Evolutionary conservation across 2,888 invertebrate species (phyloP).

Genomic region (Timema podura): DNA sequence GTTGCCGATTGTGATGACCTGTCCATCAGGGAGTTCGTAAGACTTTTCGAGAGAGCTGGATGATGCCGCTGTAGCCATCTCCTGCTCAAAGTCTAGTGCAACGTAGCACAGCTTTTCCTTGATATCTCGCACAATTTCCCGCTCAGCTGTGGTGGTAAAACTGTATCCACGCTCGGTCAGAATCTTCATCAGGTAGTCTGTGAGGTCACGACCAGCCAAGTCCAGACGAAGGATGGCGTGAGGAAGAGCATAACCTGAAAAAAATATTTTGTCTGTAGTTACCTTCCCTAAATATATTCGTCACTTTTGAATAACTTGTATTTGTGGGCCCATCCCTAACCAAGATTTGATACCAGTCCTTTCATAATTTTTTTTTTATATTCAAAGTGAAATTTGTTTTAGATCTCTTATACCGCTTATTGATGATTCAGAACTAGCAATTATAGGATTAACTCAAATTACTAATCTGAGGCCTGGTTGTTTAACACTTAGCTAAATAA

Average conservation of each 20-base stretch:
- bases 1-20: conserved; percentile 86
- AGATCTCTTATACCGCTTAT: too few relatives aligned
- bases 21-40: conserved; percentile 89
- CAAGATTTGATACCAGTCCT: too few relatives aligned
- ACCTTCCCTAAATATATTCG: neutral
- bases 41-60: conserved; percentile 91
- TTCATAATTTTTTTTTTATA: too few relatives aligned
- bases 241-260: conserved; percentile 75
- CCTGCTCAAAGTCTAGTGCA: conserved; percentile 87
- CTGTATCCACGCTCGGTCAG: conserved; percentile 87
- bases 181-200: conserved; percentile 92
- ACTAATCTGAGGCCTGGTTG: too few relatives aligned
- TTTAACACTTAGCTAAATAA: too few relatives aligned
- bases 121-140: conserved; percentile 92
- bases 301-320: neutral
- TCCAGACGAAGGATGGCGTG: conserved; percentile 92
- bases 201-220: conserved; percentile 87
- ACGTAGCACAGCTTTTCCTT: conserved; percentile 92
- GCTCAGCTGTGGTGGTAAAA: conserved; percentile 87
- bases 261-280: neutral
- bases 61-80: conserved; percentile 90
- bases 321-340: neutral
- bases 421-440: too few relatives aligned
- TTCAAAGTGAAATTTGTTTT: too few relatives aligned
- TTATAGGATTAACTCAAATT: too few relatives aligned